These are phyloP conservation scores for Mystacides longicornis DNA, from an alignment of 2,888 invertebrate genomes.

Conservation along the genomic window DNA sequence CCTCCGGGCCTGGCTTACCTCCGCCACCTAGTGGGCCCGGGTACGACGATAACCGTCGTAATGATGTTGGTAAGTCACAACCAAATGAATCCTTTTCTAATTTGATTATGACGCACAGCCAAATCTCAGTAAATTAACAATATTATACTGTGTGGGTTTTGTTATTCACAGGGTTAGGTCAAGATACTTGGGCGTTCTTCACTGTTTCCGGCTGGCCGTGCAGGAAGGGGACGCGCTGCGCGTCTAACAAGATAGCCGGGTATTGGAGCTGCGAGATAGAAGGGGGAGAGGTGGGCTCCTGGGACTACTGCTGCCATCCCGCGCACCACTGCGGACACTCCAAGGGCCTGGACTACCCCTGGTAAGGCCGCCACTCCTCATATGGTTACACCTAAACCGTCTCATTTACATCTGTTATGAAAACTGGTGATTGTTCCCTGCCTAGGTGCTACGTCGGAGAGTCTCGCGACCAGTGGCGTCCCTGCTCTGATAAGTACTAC, in stretches of 20 bases:
- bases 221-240: slow-evolving; percentile 59
- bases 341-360: slow-evolving; percentile 72
- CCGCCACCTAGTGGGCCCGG: slow-evolving; percentile 14
- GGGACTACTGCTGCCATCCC: slow-evolving; percentile 84
- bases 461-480: slow-evolving; percentile 73
- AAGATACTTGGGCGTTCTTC: slow-evolving; percentile 61
- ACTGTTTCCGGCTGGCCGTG: slow-evolving; percentile 79
- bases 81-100: too few species aligned
- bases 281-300: slow-evolving; percentile 58
- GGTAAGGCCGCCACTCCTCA: slow-evolving; percentile 55
- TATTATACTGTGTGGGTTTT: too few species aligned
- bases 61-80: slow-evolving; percentile 12
- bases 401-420: background rate
- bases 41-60: slow-evolving; percentile 14
- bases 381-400: background rate
- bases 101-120: too few species aligned
- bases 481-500: slow-evolving; percentile 76
- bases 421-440: slow-evolving; percentile 6
- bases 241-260: slow-evolving; percentile 65
- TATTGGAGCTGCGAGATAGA: slow-evolving; percentile 83
- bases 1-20: slow-evolving; percentile 9
- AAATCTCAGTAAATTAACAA: too few species aligned
- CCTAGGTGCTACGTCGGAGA: slow-evolving; percentile 79
- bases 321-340: slow-evolving; percentile 79
- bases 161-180: slow-evolving; percentile 38